Base-by-base conservation (phyloP, 2,888 invertebrate species). In the Argyresthia albistria region DNA sequence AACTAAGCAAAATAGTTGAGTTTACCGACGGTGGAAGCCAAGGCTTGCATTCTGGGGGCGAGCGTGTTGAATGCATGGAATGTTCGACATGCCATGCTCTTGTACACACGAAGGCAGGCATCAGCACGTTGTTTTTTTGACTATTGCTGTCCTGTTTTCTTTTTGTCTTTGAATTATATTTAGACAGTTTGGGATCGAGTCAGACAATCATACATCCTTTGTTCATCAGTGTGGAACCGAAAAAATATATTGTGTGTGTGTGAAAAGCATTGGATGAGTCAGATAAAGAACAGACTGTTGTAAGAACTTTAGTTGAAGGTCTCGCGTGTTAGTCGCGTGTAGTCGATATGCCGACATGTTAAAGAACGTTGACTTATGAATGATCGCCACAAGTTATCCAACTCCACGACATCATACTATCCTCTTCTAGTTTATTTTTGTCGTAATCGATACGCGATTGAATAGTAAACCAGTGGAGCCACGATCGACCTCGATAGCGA, bases 221-320 rank as follows among this genome's bases (percentile, higher is more conserved):
- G 2, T 25, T 25, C n/a, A n/a, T 25, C 25, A 25, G 3, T 6
- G 8, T 11, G 43, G 39, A 53, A 51, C 53, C 49, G 51, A 43
- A 49, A 36, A 35, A 4, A 49, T 46, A 45, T 46, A 62, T 62
- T 58, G 64, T 59, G 57, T 60, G 57, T 58, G 70, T 76, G 80
- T 71, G 80, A 81, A 81, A 78, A 77, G 78, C 71, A 61, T 71
- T 81, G 82, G 81, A 84, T 83, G 83, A 83, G 86, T 86, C 84
- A 86, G 83, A 80, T 76, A 76, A 77, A 74, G 67, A 69, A 72
- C 76, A 73, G 61, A 67, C 61, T 63, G 63, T 62, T 60, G 55
- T 60, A 67, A 15, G 35, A 4, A 43, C 60, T 65, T 60, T 60
- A 25, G 25, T 25, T 25, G 25, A 54, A 53, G 58, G 52, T 51